These are phyloP conservation scores for Phortica magna DNA, from an alignment of 2,888 invertebrate genomes.

Conservation along the genomic window DNA sequence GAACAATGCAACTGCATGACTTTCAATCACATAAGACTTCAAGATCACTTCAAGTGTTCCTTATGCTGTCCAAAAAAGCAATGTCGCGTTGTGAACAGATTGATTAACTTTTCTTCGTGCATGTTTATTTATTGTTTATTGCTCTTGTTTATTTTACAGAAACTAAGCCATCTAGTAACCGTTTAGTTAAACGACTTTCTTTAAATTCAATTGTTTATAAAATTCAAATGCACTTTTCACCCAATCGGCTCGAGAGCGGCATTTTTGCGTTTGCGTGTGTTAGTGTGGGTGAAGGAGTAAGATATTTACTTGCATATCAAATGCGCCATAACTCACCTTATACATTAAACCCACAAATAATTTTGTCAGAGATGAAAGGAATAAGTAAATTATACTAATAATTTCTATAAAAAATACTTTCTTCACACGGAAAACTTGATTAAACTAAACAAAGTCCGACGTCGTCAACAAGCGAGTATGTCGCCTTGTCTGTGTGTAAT, in stretches of 20 bases:
- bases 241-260: background rate
- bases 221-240: background rate
- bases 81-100: background rate
- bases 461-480: background rate
- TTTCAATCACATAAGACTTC: background rate
- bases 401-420: background rate
- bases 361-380: slow-evolving; percentile 17
- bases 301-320: background rate
- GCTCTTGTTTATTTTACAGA: background rate
- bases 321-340: slow-evolving; percentile 11
- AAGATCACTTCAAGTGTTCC: slow-evolving; percentile 17
- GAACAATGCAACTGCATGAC: slow-evolving; percentile 7
- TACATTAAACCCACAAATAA: slow-evolving; percentile 27
- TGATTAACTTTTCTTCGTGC: background rate
- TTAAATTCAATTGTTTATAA: background rate
- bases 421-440: slow-evolving; percentile 21
- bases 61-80: background rate
- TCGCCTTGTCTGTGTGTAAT: background rate
- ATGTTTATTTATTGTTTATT: too few species aligned
- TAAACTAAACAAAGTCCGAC: background rate
- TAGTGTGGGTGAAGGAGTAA: background rate
- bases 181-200: background rate
- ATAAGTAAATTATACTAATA: background rate
- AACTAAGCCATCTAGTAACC: background rate
- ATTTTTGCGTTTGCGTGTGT: background rate